phyloP scores from a whole-genome alignment of 2,888 invertebrate species.

The Acronicta alni region DNA sequence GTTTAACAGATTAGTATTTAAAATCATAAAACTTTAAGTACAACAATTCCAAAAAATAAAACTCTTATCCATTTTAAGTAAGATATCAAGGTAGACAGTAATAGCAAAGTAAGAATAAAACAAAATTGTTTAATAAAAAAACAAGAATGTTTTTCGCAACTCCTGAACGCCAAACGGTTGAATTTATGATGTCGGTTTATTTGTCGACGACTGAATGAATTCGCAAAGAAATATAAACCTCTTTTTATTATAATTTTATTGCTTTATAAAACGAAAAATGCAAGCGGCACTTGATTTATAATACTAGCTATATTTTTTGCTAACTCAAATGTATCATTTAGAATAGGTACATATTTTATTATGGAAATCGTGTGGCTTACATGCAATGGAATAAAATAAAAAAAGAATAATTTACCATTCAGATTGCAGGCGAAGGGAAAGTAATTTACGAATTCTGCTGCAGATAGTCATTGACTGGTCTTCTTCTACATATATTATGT shows the following conservation, averaged over 20 bases:
- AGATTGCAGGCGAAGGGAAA: slow-evolving; percentile 15
- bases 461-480: too few species aligned
- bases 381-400: slow-evolving; percentile 17
- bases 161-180: slow-evolving; percentile 23
- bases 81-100: background rate
- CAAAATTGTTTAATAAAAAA: slow-evolving; percentile 16
- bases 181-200: slow-evolving; percentile 27
- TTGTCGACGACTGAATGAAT: slow-evolving; percentile 24
- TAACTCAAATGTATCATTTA: slow-evolving; percentile 8
- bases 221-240: slow-evolving; percentile 24
- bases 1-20: too few species aligned
- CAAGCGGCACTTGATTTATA: slow-evolving; percentile 41
- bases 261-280: slow-evolving; percentile 31
- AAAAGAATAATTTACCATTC: slow-evolving; percentile 15
- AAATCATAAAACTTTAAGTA: too few species aligned
- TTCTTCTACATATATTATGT: too few species aligned
- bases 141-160: slow-evolving; percentile 19
- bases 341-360: slow-evolving; percentile 22
- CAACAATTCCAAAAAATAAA: too few species aligned
- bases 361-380: slow-evolving; percentile 35
- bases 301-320: slow-evolving; percentile 20
- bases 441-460: slow-evolving; percentile 8
- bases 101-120: slow-evolving; percentile 15
- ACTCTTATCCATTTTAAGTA: background rate
- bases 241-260: slow-evolving; percentile 37